Percentiles rank a stretch among this genome's conserved stretches.
phyloP scores from a whole-genome alignment of 2,888 invertebrate genomes.

The Nemurella pictetii region DNA sequence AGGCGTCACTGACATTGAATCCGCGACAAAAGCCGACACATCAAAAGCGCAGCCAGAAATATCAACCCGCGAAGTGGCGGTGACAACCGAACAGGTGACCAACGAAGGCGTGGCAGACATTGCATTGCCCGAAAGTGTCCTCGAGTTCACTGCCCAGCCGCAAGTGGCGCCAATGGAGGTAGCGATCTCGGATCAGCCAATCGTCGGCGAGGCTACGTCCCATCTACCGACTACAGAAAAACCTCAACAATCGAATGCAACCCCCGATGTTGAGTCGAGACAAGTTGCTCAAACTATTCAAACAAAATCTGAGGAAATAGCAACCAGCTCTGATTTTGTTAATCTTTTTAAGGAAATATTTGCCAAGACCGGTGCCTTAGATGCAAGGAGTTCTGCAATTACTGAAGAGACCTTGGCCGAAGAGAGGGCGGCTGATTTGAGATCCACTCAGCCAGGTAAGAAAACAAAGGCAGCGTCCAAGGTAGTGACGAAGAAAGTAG shows the following conservation, averaged over 20 bases:
- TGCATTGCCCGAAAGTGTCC: neutral
- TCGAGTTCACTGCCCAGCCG: neutral
- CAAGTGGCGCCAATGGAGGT: neutral
- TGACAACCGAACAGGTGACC: neutral
- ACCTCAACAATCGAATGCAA: slow-evolving; percentile 32
- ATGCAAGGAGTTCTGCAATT: slow-evolving; percentile 27
- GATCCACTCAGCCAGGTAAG: neutral
- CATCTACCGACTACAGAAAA: slow-evolving; percentile 20
- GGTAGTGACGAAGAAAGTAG: slow-evolving; percentile 10
- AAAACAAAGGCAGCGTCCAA: neutral
- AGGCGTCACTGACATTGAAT: slow-evolving; percentile 25
- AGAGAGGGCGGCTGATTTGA: slow-evolving; percentile 3
- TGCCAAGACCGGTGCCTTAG: neutral
- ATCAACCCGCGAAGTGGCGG: neutral
- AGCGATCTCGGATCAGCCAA: slow-evolving; percentile 34
- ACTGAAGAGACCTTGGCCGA: slow-evolving; percentile 24
- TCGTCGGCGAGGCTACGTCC: slow-evolving; percentile 26
- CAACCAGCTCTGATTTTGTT: slow-evolving; percentile 18
- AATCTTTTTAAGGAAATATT: slow-evolving; percentile 5
- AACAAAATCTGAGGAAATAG: slow-evolving; percentile 33
- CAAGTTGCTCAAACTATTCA: slow-evolving; percentile 35
- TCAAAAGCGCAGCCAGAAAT: slow-evolving; percentile 12
- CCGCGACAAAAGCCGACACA: slow-evolving; percentile 13
- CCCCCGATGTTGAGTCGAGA: slow-evolving; percentile 34
- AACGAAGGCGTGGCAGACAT: neutral